These are phyloP conservation scores for Alosa alosa DNA, from an alignment of 2,113 vertebrate species.

Conservation along the genomic window DNA sequence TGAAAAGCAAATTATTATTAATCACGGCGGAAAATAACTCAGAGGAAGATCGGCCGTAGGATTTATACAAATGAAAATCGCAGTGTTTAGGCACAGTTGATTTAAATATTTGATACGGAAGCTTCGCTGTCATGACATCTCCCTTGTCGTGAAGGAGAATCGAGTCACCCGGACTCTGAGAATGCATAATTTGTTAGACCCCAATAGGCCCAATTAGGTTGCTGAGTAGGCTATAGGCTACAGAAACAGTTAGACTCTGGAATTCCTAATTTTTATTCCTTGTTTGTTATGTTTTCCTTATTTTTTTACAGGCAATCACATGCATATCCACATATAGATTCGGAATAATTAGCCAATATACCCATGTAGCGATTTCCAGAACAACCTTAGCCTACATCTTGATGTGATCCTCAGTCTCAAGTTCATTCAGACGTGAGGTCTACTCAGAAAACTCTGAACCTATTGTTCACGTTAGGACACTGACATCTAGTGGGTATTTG, in stretches of 20 bases:
- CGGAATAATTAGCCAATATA: not conserved
- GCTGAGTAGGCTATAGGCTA: not conserved
- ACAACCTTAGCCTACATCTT: not conserved
- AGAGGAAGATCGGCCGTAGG: not conserved
- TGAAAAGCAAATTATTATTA: not conserved
- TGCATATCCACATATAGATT: not conserved
- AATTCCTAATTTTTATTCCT: not conserved
- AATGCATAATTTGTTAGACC: not conserved
- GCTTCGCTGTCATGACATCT: not conserved
- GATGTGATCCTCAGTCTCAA: not conserved
- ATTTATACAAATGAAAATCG: not conserved
- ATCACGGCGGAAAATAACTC: not conserved
- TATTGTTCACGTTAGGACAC: not conserved
- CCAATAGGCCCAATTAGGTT: not conserved
- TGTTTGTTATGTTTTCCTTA: not conserved
- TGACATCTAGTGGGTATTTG: conserved; percentile 3
- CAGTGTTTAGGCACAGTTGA: not conserved
- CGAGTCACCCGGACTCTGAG: not conserved
- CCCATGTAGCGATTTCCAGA: not conserved
- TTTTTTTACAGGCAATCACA: not conserved
- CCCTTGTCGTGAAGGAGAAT: not conserved
- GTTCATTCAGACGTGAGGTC: not conserved
- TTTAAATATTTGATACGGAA: not conserved
- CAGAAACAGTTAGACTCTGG: not conserved
- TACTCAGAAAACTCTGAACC: not conserved